These are phyloP conservation scores for Valencia hispanica DNA, from an alignment of 2,797 vertebrate genomes.

Conservation along the genomic window DNA sequence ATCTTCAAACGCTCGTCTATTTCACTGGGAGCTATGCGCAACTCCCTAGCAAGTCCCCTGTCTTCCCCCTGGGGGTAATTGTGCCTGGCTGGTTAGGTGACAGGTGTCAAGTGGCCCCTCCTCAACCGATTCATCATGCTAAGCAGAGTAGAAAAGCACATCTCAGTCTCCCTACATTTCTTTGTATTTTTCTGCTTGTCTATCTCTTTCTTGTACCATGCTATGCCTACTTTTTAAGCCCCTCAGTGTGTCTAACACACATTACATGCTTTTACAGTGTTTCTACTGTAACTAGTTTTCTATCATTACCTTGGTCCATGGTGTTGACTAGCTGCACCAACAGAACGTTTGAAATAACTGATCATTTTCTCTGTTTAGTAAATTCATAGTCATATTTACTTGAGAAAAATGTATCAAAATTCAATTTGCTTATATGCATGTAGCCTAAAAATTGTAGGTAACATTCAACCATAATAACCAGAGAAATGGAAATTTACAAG, in stretches of 20 bases:
- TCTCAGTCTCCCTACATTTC: constrained; percentile 47
- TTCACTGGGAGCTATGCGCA: constrained; percentile 79
- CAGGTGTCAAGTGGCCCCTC: constrained; percentile 83
- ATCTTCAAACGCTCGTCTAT: constrained; percentile 83
- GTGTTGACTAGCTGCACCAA: not conserved
- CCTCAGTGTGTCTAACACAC: constrained; percentile 36
- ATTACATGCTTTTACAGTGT: constrained; percentile 20
- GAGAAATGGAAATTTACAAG: not conserved
- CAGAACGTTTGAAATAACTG: not conserved
- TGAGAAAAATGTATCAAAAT: not conserved
- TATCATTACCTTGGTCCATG: constrained; percentile 1
- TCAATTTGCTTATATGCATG: not conserved
- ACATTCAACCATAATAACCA: not conserved
- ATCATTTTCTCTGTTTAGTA: not conserved
- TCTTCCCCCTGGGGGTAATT: constrained; percentile 81
- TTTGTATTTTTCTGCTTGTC: constrained; percentile 55
- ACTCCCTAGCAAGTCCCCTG: constrained; percentile 77
- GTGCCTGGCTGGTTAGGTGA: constrained; percentile 82
- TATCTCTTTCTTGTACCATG: constrained; percentile 53
- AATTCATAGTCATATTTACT: not conserved
- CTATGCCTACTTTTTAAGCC: constrained; percentile 50
- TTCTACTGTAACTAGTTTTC: constrained; percentile 2
- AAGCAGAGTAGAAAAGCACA: constrained; percentile 75
- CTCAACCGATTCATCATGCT: constrained; percentile 76
- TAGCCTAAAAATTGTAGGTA: not conserved